Conservation (phyloP, 2,797 vertebrate genomes). For the Rhadinocentrus ornatus region DNA sequence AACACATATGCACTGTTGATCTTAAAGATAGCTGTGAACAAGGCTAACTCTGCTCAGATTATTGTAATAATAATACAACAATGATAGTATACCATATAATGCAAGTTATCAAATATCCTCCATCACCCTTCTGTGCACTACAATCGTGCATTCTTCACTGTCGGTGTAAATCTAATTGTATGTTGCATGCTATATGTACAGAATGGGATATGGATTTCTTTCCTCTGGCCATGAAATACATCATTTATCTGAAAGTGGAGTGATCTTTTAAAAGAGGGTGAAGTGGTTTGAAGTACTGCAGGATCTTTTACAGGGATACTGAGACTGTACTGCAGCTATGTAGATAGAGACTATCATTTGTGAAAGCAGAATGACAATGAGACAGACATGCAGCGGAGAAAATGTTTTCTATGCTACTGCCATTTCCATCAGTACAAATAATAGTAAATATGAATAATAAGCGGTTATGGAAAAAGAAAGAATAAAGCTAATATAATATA, state of each 20-base stretch:
- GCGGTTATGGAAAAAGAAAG: not conserved
- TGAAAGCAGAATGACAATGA: constrained; percentile 5
- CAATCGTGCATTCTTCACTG: constrained; percentile 2
- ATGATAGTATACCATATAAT: constrained; percentile 1
- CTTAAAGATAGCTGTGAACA: not conserved
- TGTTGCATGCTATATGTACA: constrained; percentile 34
- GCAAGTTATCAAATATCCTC: constrained; percentile 24
- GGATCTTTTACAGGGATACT: constrained; percentile 53
- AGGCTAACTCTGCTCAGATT: not conserved
- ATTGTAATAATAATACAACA: not conserved
- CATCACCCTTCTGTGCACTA: constrained; percentile 10
- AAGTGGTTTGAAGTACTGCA: constrained; percentile 41
- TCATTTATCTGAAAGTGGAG: constrained; percentile 61
- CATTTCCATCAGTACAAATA: not conserved
- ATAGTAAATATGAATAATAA: not conserved
- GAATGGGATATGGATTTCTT: constrained; percentile 49
- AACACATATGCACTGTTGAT: not conserved
- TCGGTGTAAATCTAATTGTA: constrained; percentile 27
- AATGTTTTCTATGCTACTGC: not conserved
- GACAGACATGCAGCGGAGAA: not conserved
- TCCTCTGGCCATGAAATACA: constrained; percentile 40
- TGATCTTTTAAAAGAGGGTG: constrained; percentile 54
- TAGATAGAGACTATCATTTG: constrained; percentile 19
- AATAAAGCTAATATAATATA: constrained; percentile 3
- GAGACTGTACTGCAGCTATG: constrained; percentile 16